Evolutionary conservation across 2,113 vertebrate genomes (phyloP).

Genomic region (Scolopax mira): DNA sequence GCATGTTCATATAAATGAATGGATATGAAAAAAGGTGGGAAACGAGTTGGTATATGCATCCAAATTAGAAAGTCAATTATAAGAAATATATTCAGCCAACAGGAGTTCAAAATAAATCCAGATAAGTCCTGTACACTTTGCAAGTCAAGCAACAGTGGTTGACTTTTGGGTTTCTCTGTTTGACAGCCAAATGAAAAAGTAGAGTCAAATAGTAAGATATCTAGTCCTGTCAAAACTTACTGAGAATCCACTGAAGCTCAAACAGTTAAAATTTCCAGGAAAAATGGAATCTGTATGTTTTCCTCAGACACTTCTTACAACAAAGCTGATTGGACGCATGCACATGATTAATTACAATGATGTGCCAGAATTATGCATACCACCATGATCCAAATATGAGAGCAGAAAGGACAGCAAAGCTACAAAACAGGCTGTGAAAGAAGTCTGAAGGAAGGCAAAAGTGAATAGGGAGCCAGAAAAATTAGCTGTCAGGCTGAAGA

Average conservation of each 20-base stretch:
- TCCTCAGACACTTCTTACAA: constrained; percentile 61
- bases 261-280: constrained; percentile 78
- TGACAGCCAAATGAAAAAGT: not conserved
- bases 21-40: not conserved
- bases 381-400: constrained; percentile 64
- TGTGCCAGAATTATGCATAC: constrained; percentile 68
- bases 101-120: not conserved
- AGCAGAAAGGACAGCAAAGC: constrained; percentile 69
- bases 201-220: not conserved
- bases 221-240: constrained; percentile 66
- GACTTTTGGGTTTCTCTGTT: not conserved
- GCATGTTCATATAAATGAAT: not conserved
- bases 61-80: not conserved
- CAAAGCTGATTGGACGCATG: constrained; percentile 71
- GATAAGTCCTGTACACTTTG: not conserved
- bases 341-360: constrained; percentile 77
- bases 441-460: constrained; percentile 75
- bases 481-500: constrained; percentile 79
- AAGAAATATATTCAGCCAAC: not conserved
- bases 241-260: constrained; percentile 71
- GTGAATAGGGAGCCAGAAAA: constrained; percentile 79
- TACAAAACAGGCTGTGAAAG: constrained; percentile 75
- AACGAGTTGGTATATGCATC: not conserved
- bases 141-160: not conserved
- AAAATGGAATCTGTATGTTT: constrained; percentile 82